Conservation (phyloP, 2,888 invertebrate genomes). For the Anthoptus insignis region DNA sequence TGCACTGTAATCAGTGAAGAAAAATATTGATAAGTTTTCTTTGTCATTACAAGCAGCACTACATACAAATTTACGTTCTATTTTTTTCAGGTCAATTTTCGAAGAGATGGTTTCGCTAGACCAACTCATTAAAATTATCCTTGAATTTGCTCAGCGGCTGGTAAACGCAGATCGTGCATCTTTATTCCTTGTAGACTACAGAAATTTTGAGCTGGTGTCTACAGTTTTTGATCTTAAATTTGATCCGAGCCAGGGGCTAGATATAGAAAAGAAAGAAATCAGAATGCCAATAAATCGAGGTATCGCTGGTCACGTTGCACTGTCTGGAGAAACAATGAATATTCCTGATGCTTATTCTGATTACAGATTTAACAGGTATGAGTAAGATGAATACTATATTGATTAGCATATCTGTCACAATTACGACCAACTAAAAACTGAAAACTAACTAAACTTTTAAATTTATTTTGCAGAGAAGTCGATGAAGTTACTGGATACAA, state of each 20-base stretch:
- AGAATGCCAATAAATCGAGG: slow-evolving; percentile 92
- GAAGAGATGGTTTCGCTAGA: slow-evolving; percentile 96
- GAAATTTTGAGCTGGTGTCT: slow-evolving; percentile 92
- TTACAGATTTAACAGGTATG: slow-evolving; percentile 89
- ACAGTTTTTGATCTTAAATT: slow-evolving; percentile 91
- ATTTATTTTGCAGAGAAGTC: slow-evolving; percentile 75
- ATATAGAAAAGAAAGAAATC: slow-evolving; percentile 82
- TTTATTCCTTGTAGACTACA: slow-evolving; percentile 92
- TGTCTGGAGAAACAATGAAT: slow-evolving; percentile 93
- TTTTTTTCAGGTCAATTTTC: slow-evolving; percentile 91
- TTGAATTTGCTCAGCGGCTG: slow-evolving; percentile 93
- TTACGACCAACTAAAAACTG: too few species aligned
- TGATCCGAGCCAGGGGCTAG: slow-evolving; percentile 60
- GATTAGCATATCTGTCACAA: too few species aligned
- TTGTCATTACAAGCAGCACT: too few species aligned
- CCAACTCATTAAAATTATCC: slow-evolving; percentile 92
- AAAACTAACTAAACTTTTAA: neutral
- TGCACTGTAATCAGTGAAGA: too few species aligned
- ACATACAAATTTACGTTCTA: too few species aligned
- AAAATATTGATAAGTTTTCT: too few species aligned
- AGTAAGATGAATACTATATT: too few species aligned
- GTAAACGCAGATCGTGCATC: slow-evolving; percentile 95
- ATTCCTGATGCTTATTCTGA: slow-evolving; percentile 95
- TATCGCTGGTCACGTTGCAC: slow-evolving; percentile 94
- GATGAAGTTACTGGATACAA: slow-evolving; percentile 90